Evolutionary conservation across 2,797 vertebrate species (phyloP), one percentile per base, ranked within the genome.

Genomic region (Nyctalus aviator): DNA sequence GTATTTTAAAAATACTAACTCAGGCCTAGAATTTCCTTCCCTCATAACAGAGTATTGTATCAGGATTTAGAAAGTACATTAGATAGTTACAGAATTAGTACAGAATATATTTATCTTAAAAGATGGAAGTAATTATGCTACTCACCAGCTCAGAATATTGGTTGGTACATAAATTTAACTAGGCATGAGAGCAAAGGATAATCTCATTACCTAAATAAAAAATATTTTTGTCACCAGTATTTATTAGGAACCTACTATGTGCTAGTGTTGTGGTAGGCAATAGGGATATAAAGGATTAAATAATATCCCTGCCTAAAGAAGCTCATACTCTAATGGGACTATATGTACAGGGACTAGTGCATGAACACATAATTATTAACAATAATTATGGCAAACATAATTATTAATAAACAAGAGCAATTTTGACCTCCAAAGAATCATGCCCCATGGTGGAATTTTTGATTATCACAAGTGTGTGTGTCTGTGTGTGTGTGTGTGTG

Each of bases 91-190:
- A 30, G 13, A 88, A 71, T 84, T 78, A 62, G 27, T 14, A 8
- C 14, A 77, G 27, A 57, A 27, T 59, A 73, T 11, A 76, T 46
- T 79, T 77, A 23, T 78, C 17, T 95, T 90, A 71, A 85, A 88
- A 53, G 44, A 59, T 76, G 11, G 32, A 89, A 89, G 37, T 2
- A 84, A 94, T 30, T 76, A 15, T 78, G 18, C 23, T 89, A 66
- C 30, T n/a, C 13, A 57, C 1, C 13, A 93, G 23, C 20, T 96
- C 30, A 79, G 48, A 91, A 64, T 85, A 30, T 79, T 78, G 18
- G 17, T 88, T 93, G 93, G 68, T 93, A 91, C 46, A 86, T 37
- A 79, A 86, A 64, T 5, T 37, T 75, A 37, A 68, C 9, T 84
- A 90, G 90, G 48, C 18, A 68, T 35, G 41, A 68, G 77, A 57